phyloP scores from a whole-genome alignment of 2,888 invertebrate species.

The Cistogaster globosa region DNA sequence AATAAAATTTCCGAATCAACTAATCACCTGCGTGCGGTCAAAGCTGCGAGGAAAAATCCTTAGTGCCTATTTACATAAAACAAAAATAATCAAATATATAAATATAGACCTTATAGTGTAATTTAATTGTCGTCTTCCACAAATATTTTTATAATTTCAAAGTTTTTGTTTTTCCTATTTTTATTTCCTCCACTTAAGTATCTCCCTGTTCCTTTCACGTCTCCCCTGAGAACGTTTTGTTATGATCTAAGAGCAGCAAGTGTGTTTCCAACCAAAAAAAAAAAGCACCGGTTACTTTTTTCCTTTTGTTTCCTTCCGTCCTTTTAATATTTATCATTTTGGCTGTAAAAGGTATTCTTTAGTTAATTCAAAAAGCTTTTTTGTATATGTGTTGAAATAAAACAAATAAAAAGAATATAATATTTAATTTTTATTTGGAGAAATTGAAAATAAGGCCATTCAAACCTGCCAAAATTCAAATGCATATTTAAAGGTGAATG shows the following conservation, averaged over 20 bases:
- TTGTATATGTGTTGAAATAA: conserved; percentile 5
- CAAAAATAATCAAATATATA: too few species aligned
- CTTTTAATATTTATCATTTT: conserved; percentile 46
- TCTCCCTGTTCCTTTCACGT: not conserved
- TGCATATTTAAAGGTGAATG: not conserved
- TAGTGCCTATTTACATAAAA: too few species aligned
- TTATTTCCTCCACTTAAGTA: conserved; percentile 20
- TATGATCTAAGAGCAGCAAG: conserved; percentile 35
- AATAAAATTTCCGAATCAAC: too few species aligned
- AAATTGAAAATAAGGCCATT: not conserved
- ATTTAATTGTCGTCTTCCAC: not conserved
- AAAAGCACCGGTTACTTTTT: conserved; percentile 14
- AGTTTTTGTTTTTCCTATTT: not conserved
- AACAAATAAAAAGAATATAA: conserved; percentile 3
- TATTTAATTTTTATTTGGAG: not conserved
- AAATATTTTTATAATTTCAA: not conserved
- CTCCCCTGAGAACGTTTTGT: conserved; percentile 20
- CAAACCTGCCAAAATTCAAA: too few species aligned
- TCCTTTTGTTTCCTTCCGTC: conserved; percentile 50
- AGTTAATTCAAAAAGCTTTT: conserved; percentile 37
- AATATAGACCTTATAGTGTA: not conserved
- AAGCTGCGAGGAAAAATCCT: too few species aligned
- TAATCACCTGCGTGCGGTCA: too few species aligned
- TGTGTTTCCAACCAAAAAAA: not conserved
- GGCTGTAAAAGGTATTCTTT: conserved; percentile 35